phyloP scores from a whole-genome alignment of 2,113 vertebrate species.

The Gadus chalcogrammus region DNA sequence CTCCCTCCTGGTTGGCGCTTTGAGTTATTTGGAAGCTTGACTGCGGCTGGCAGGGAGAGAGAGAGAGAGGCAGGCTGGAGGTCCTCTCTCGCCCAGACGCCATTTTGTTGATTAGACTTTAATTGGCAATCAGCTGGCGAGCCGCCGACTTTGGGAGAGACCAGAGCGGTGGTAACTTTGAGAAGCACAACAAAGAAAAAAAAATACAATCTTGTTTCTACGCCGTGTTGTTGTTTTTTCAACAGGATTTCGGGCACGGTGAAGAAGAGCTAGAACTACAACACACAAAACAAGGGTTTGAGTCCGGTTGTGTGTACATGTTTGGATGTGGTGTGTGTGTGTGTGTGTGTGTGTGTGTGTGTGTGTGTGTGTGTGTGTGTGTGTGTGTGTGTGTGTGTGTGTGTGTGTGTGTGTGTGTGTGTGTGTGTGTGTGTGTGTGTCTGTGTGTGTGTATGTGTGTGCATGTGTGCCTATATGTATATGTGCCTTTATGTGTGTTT shows the following conservation, averaged over 20 bases:
- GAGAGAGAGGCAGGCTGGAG: conserved; percentile 20
- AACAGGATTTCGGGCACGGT: no score
- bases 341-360: background rate
- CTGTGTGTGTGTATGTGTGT: no score
- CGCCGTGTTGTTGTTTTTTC: background rate
- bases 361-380: background rate
- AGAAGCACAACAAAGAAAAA: conserved; percentile 28
- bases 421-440: no score
- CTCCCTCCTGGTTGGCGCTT: conserved; percentile 49
- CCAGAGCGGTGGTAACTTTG: conserved; percentile 26
- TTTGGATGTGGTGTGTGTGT: background rate
- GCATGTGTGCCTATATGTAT: no score
- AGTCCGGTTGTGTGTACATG: background rate
- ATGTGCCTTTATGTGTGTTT: no score
- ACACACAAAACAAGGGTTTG: background rate
- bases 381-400: no score
- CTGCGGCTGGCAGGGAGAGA: conserved; percentile 58
- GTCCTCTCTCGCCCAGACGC: conserved; percentile 60
- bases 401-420: no score
- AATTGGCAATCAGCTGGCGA: conserved; percentile 65
- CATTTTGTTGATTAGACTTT: conserved; percentile 66
- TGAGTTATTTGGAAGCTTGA: conserved; percentile 68
- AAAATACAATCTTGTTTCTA: background rate
- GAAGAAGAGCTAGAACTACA: background rate
- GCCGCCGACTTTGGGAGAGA: conserved; percentile 51